Percentiles rank a stretch among this genome's conserved stretches.
Conservation (phyloP, 1,140 invertebrate genomes). For the Eupristina koningsbergeri region DNA sequence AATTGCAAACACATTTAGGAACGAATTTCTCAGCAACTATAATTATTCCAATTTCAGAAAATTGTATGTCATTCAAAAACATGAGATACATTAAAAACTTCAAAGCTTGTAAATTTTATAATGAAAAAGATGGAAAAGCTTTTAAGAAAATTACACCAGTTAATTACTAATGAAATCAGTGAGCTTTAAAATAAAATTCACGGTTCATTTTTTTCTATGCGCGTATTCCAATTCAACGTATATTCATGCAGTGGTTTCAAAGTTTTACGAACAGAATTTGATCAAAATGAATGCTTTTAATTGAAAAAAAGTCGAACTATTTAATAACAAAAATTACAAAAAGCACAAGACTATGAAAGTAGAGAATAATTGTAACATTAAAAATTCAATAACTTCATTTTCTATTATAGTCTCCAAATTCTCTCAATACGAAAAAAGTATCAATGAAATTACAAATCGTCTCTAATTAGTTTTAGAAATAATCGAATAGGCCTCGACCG, state of each 20-base stretch:
- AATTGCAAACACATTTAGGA: slow-evolving; percentile 32
- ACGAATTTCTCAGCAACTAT: not conserved
- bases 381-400: too few relatives aligned
- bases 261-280: not conserved
- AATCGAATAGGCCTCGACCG: too few relatives aligned
- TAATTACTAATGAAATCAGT: slow-evolving; percentile 48
- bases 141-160: slow-evolving; percentile 35
- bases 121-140: slow-evolving; percentile 10
- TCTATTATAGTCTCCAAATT: not conserved
- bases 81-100: slow-evolving; percentile 38
- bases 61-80: not conserved
- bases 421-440: not conserved
- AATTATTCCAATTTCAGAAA: not conserved
- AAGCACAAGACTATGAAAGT: too few relatives aligned
- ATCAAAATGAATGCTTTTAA: too few relatives aligned
- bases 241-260: not conserved
- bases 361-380: too few relatives aligned
- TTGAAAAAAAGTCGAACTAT: too few relatives aligned
- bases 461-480: too few relatives aligned
- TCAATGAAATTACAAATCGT: not conserved
- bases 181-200: slow-evolving; percentile 37
- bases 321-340: too few relatives aligned
- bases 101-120: slow-evolving; percentile 6
- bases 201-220: not conserved
- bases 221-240: not conserved